A percentile compares a stretch with the other conserved stretches of the same genome.
Conservation (phyloP, 2,888 invertebrate species). For the Ischnus inquisitorius region DNA sequence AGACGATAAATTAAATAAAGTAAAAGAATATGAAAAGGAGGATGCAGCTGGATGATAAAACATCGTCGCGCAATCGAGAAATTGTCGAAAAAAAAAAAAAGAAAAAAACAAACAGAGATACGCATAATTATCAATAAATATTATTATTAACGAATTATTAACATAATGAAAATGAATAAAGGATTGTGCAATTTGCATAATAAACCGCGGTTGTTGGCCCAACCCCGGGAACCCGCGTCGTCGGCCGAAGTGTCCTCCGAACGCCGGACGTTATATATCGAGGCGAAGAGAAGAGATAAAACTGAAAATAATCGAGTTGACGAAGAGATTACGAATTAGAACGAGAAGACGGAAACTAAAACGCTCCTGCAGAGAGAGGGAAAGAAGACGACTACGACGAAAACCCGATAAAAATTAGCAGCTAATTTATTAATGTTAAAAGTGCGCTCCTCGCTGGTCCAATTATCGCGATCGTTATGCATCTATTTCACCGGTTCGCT, state of each 20-base stretch:
- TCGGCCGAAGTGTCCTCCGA: not conserved
- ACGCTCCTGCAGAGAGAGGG: conserved; percentile 7
- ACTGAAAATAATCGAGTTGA: conserved; percentile 32
- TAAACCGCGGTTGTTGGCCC: not conserved
- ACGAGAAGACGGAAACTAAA: conserved; percentile 14
- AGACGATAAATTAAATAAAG: conserved; percentile 46
- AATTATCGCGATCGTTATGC: conserved; percentile 55
- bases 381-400: conserved; percentile 17
- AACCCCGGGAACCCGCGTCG: not conserved
- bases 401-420: conserved; percentile 67
- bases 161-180: conserved; percentile 61
- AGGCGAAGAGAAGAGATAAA: conserved; percentile 14
- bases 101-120: conserved; percentile 65
- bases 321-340: conserved; percentile 44
- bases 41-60: conserved; percentile 1
- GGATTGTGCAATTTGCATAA: conserved; percentile 52
- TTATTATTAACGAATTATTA: conserved; percentile 72
- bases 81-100: not conserved
- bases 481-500: conserved; percentile 30
- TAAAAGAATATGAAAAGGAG: not conserved
- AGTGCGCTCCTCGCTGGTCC: conserved; percentile 66
- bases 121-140: conserved; percentile 70
- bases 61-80: not conserved
- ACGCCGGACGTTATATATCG: conserved; percentile 27
- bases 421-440: conserved; percentile 71